Evolutionary conservation across 2,797 vertebrate species (phyloP), one percentile per base, ranked within the genome.

Genomic region (Streptopelia turtur): DNA sequence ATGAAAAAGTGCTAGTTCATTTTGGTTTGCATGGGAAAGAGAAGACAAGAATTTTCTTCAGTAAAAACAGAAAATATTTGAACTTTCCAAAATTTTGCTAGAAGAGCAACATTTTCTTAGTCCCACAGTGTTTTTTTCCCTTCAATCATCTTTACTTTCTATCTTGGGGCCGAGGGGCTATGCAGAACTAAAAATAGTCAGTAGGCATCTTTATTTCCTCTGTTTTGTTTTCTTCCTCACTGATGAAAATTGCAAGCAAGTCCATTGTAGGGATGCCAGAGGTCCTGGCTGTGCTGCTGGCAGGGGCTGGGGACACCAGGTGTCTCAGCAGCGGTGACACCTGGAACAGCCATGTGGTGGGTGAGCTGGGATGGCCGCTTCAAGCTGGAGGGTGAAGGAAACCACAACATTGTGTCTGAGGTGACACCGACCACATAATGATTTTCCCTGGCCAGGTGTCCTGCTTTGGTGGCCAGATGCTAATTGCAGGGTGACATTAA

Each of bases 321-420:
- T 82, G 59, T 72, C 55, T 71, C 41, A 57, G 59, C 71, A 83
- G 33, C 47, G 3, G 6, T 59, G 53, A 56, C 47, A 56, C 43
- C 25, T 16, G 27, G 39, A 41, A 22, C 53, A 52, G 13, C 43
- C 1, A 4, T 1, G 12, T 0, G 0, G 30, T 2, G 15, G 31
- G 17, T 43, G 56, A 63, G 37, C 43, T 79, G 35, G 24, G n/a
- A 5, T 39, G 63, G 30, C 1, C 0, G 1, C 65, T 78, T 80
- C 68, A 63, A 11, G 47, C 37, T 72, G 41, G 33, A 43, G 53
- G 45, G 61, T 2, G 9, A 5, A 20, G 65, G 50, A n/a, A 13
- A 4, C 66, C 45, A 17, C 0, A 0, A 5, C 20, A 16, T 53
- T 16, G 1, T 16, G 16, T 56, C 53, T 37, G 28, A 69, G 57